phyloP scores from a whole-genome alignment of 1,140 invertebrate species.

The Cherax quadricarinatus region DNA sequence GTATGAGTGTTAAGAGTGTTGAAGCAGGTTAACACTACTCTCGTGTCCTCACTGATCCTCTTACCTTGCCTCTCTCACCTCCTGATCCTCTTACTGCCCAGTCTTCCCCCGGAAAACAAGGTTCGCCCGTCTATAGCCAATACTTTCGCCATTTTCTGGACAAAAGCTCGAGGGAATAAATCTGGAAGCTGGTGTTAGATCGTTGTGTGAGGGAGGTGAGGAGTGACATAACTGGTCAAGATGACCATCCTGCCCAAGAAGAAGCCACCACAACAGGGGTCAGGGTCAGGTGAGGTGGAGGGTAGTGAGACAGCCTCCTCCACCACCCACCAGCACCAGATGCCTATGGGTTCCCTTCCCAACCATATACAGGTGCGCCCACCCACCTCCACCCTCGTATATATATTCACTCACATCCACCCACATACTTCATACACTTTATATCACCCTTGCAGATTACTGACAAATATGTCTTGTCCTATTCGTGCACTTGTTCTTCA shows the following conservation, averaged over 20 bases:
- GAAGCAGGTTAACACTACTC: neutral
- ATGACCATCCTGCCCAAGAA: conserved; percentile 65
- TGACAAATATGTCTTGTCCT: no score
- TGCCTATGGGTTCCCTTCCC: conserved; percentile 50
- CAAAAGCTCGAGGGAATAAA: conserved; percentile 11
- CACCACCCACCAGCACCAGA: conserved; percentile 50
- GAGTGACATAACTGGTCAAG: neutral
- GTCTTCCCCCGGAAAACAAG: conserved; percentile 45
- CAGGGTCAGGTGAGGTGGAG: conserved; percentile 43
- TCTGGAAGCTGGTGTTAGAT: neutral
- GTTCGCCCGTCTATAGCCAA: conserved; percentile 47
- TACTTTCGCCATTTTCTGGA: conserved; percentile 66
- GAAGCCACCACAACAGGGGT: conserved; percentile 63
- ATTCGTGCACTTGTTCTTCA: no score
- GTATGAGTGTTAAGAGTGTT: neutral
- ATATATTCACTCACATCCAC: no score
- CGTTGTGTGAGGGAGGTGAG: neutral
- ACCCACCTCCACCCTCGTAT: neutral
- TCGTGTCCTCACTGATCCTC: neutral
- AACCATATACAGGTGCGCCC: conserved; percentile 51
- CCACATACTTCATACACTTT: no score
- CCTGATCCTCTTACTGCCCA: neutral
- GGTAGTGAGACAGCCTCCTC: conserved; percentile 18
- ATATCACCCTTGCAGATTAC: no score
- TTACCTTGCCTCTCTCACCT: neutral